These are phyloP conservation scores for Enoplolaimus lenunculus DNA, from an alignment of 2,888 invertebrate genomes.

Conservation along the genomic window DNA sequence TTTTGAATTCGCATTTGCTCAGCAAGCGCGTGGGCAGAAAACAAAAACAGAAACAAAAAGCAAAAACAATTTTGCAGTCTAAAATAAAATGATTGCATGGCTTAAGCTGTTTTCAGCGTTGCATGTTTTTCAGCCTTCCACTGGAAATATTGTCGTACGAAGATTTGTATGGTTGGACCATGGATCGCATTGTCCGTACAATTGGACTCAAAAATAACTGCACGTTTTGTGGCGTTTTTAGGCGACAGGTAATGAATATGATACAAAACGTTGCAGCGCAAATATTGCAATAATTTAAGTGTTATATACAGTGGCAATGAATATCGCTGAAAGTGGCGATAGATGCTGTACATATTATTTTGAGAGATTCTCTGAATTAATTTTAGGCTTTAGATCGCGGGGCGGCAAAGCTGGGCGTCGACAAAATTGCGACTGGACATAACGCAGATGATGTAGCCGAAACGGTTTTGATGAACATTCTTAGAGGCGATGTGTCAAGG, in stretches of 20 bases:
- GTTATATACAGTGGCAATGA: no score
- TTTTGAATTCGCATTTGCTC: no score
- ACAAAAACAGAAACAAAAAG: no score
- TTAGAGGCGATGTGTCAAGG: constrained; percentile 87
- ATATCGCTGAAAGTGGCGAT: no score
- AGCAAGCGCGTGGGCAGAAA: no score
- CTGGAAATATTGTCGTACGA: constrained; percentile 81
- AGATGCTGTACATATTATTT: no score
- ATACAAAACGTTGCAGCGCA: no score
- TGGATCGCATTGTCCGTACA: constrained; percentile 81
- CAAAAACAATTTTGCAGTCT: no score
- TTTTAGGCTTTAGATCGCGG: constrained; percentile 82
- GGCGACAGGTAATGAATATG: constrained; percentile 84
- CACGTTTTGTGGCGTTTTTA: constrained; percentile 54
- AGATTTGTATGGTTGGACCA: constrained; percentile 96
- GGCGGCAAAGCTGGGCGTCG: constrained; percentile 67
- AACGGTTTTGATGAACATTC: constrained; percentile 55
- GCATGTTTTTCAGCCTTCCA: constrained; percentile 53
- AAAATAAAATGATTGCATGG: no score
- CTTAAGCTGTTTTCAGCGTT: no score
- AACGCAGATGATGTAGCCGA: constrained; percentile 77
- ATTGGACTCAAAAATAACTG: constrained; percentile 82
- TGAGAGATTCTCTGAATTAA: no score
- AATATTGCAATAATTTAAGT: no score
- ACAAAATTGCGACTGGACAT: constrained; percentile 77